Evolutionary conservation across 1,140 invertebrate genomes (phyloP), one percentile per base, ranked within the genome.

Genomic region (Holcopasites calliopsidis): DNA sequence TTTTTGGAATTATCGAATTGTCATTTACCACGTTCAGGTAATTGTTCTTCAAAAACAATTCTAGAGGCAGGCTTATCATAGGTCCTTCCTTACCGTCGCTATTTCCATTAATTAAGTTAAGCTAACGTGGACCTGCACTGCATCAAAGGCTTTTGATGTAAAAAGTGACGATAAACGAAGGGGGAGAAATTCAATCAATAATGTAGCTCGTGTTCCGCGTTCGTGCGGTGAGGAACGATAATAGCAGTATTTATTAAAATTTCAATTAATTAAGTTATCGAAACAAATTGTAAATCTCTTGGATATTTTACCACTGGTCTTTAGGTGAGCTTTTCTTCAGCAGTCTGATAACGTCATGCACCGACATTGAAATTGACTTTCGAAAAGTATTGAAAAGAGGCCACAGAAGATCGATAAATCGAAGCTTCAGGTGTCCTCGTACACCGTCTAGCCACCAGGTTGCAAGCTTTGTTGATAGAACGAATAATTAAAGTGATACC

Each of bases 341-440:
- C 26, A 26, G 61, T n/a, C 33, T 8, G 35, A 31, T 21, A 55
- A 65, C 38, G 38, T 55, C 23, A 35, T 18, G 31, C n/a, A n/a
- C 42, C 52, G 70, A 73, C 76, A 77, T 77, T 73, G 69, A 77
- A 64, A 77, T 65, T 64, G 26, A 73, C 60, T 73, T 62, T 73
- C 18, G 50, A n/a, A 13, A 16, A 60, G 54, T 31, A 23, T 60
- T 49, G n/a, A 38, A 62, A 73, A 65, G 70, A 74, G 76, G 70
- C 52, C 69, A 52, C 13, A 38, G 26, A 28, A 10, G 70, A 74
- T 77, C 76, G 76, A 77, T 77, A 77, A 73, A 77, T 77, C 76
- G 76, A 77, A 74, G n/a, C n/a, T 23, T 10, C 26, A 55, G 69
- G 65, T 61, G 50, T 40, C 60, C 60, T 38, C 44, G 31, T 8